These are phyloP conservation scores for Catalaphyllia jardinei DNA, from an alignment of 64 coral and sea anemone genomes.

Conservation along the genomic window DNA sequence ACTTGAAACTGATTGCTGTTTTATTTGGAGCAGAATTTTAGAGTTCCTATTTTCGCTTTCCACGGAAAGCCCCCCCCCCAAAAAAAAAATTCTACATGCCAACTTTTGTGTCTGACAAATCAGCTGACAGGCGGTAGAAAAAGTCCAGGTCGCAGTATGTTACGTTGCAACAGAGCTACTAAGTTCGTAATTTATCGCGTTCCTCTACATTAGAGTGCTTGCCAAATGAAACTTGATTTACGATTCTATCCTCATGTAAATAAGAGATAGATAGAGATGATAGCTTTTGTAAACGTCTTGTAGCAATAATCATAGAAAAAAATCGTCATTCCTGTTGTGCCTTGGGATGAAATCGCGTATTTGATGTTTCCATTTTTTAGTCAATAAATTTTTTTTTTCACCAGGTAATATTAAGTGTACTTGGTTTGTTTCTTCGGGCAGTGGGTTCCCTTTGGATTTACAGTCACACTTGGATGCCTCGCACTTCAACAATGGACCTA, in stretches of 20 bases:
- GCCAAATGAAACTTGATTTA: conserved; percentile 52
- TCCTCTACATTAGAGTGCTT: conserved; percentile 21
- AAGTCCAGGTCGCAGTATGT: neutral
- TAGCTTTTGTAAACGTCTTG: conserved; percentile 40
- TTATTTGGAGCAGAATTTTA: conserved; percentile 10
- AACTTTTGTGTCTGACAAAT: neutral
- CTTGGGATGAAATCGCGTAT: neutral
- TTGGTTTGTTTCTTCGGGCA: neutral
- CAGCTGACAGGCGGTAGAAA: conserved; percentile 1
- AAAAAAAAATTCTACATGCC: neutral
- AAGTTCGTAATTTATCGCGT: neutral
- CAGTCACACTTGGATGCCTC: conserved; percentile 5
- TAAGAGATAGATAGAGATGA: conserved; percentile 43
- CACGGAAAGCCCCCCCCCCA: neutral
- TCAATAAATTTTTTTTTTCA: conserved; percentile 22
- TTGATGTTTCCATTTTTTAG: neutral
- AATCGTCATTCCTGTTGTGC: neutral
- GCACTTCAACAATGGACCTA: conserved; percentile 15
- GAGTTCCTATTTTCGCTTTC: neutral
- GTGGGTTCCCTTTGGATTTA: conserved; percentile 12
- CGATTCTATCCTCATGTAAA: conserved; percentile 35
- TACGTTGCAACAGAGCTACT: neutral
- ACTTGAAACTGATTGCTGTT: neutral
- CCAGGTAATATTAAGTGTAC: neutral
- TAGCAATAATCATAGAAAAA: neutral